Base-by-base conservation (phyloP, 2,888 invertebrate species). In the Synergus umbraculus region DNA sequence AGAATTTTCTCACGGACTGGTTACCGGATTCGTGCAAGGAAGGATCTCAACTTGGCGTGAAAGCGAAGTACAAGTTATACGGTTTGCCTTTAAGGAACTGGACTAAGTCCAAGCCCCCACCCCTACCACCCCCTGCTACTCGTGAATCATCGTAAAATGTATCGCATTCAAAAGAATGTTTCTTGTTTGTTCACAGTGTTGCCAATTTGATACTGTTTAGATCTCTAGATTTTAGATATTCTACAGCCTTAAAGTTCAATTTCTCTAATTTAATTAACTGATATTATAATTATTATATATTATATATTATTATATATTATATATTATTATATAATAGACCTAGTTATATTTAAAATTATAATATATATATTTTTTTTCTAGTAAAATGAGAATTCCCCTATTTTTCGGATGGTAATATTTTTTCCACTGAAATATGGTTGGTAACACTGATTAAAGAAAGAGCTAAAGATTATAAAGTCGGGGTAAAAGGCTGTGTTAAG, bases 401-500 rank as follows among this genome's bases (percentile, higher is more conserved):
- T 60, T 60, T 60, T 22, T 22, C 0, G 4, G 10, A 60, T 22
- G 60, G 18, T 22, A 60, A 22, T 60, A 22, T 60, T 60, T 2
- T 44, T 10, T 44, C 44, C 2, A 10, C 10, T 44, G 44, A 44
- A 44, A 44, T 22, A 44, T 44, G 44, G 37, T 64, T 64, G 64
- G 22, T 5, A 67, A 22, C n/a, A 44, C 7, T 67, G 44, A 44
- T 9, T 67, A 13, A n/a, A 67, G 41, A 44, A 67, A 44, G 18
- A 18, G 44, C 44, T 18, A 13, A 12, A 22, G 67, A 67, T 18
- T 44, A 44, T 44, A 67, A 44, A 67, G 44, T 44, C 18, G 7
- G 67, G 65, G 37, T 18, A 46, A 67, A 44, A 67, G 44, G 18
- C 46, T 69, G 12, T 15, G 18, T 73, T 46, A 54, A 73, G 49